Conservation (phyloP, 1,140 invertebrate species). For the Psilanteris sp. region DNA sequence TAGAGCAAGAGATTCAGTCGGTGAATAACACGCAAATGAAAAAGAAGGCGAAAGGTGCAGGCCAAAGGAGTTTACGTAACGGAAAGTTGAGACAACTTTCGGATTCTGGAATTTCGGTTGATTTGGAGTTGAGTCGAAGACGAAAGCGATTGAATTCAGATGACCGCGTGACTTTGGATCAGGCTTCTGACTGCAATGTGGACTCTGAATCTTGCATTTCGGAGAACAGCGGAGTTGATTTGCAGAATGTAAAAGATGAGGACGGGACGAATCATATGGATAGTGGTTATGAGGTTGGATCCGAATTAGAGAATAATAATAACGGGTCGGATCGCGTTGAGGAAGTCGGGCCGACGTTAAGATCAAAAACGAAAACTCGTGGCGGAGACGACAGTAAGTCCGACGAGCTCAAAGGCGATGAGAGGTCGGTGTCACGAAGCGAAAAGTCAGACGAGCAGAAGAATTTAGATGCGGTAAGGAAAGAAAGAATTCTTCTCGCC, state of each 20-base stretch:
- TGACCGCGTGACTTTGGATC: constrained; percentile 80
- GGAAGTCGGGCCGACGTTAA: constrained; percentile 72
- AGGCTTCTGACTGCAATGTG: constrained; percentile 78
- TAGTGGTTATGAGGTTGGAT: constrained; percentile 70
- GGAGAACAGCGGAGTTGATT: constrained; percentile 77
- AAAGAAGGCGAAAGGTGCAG: constrained; percentile 60
- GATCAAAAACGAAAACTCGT: constrained; percentile 77
- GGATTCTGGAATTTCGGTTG: constrained; percentile 71
- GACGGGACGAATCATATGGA: constrained; percentile 74
- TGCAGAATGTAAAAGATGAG: constrained; percentile 63
- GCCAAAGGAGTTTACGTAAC: constrained; percentile 82
- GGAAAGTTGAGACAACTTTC: constrained; percentile 83
- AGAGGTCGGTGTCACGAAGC: background rate
- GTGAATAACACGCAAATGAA: constrained; percentile 59
- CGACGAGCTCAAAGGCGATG: background rate
- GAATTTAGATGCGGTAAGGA: constrained; percentile 64
- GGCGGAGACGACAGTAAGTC: constrained; percentile 34
- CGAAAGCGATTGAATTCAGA: constrained; percentile 82
- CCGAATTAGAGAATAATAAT: constrained; percentile 72
- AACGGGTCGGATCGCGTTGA: constrained; percentile 63
- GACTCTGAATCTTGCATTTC: constrained; percentile 82
- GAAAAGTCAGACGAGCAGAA: constrained; percentile 49
- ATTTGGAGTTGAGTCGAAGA: constrained; percentile 79
- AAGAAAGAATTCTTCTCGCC: constrained; percentile 65
- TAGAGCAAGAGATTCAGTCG: constrained; percentile 45